Percentiles rank a stretch among this genome's conserved stretches.
Conservation (phyloP, 2,888 invertebrate genomes). For the Drosophila pegasa region DNA sequence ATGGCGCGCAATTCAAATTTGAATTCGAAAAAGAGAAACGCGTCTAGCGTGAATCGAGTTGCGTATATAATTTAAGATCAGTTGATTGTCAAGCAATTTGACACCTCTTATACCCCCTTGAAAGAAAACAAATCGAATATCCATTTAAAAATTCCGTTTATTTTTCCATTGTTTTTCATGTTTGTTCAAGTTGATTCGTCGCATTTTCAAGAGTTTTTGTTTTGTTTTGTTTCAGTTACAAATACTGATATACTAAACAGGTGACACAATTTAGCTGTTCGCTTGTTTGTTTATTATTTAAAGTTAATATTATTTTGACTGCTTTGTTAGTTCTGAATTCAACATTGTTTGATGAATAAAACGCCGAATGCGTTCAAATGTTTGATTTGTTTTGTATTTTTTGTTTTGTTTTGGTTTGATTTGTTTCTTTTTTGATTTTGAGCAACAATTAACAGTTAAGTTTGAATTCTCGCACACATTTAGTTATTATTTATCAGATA, state of each 20-base stretch:
- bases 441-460: conserved; percentile 78
- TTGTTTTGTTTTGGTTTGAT: conserved; percentile 27
- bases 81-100: neutral
- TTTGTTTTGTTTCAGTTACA: conserved; percentile 67
- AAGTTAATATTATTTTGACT: conserved; percentile 51
- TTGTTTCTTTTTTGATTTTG: conserved; percentile 62
- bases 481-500: conserved; percentile 35
- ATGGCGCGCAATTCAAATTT: conserved; percentile 12
- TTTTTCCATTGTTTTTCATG: conserved; percentile 63
- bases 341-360: conserved; percentile 73
- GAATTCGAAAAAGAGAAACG: neutral
- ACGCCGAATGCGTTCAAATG: conserved; percentile 75
- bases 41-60: neutral
- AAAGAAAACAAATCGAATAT: conserved; percentile 16
- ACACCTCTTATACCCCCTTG: neutral
- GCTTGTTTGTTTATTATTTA: conserved; percentile 56
- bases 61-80: neutral
- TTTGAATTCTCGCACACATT: conserved; percentile 66
- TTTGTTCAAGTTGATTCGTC: conserved; percentile 50
- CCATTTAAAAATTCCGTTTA: conserved; percentile 76
- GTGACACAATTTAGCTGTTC: conserved; percentile 78
- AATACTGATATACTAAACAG: conserved; percentile 79
- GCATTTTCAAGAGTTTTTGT: conserved; percentile 57
- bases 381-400: conserved; percentile 55
- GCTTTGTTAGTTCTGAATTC: conserved; percentile 52